These are phyloP conservation scores for Ceyx margarethae DNA, from an alignment of 2,113 vertebrate genomes.

Conservation along the genomic window DNA sequence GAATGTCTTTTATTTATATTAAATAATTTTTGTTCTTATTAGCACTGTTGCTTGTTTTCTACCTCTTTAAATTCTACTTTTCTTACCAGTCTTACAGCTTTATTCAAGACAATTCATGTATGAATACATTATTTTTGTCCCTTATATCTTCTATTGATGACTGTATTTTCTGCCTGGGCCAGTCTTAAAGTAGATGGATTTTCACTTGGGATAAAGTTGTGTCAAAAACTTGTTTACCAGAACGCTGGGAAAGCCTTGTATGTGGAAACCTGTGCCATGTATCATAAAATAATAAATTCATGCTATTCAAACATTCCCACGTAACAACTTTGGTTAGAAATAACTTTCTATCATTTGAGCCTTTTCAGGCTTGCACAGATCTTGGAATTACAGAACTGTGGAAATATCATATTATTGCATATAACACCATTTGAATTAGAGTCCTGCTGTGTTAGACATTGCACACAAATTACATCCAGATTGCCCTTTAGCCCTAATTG, in stretches of 20 bases:
- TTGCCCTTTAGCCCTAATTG: slow-evolving; percentile 61
- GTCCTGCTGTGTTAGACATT: slow-evolving; percentile 46
- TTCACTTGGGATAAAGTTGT: background rate
- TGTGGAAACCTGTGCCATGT: background rate
- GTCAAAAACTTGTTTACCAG: background rate
- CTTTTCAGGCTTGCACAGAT: slow-evolving; percentile 7
- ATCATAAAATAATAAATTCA: rapidly evolving
- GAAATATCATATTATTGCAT: slow-evolving; percentile 41
- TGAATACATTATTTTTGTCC: background rate
- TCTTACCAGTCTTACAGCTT: background rate
- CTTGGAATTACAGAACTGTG: slow-evolving; percentile 10
- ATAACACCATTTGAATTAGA: slow-evolving; percentile 42
- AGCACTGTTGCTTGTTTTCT: background rate
- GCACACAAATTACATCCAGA: slow-evolving; percentile 57
- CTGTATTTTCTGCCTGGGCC: background rate
- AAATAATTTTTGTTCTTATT: slow-evolving; percentile 17
- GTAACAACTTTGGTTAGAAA: background rate
- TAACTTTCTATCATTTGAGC: background rate
- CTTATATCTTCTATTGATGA: background rate
- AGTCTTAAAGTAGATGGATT: background rate
- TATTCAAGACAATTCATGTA: background rate
- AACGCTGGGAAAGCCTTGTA: background rate
- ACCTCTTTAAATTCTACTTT: background rate
- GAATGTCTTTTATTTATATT: background rate
- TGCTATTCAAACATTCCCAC: background rate